phyloP scores from a whole-genome alignment of 2,888 invertebrate species.

The Parasteatoda lunata region DNA sequence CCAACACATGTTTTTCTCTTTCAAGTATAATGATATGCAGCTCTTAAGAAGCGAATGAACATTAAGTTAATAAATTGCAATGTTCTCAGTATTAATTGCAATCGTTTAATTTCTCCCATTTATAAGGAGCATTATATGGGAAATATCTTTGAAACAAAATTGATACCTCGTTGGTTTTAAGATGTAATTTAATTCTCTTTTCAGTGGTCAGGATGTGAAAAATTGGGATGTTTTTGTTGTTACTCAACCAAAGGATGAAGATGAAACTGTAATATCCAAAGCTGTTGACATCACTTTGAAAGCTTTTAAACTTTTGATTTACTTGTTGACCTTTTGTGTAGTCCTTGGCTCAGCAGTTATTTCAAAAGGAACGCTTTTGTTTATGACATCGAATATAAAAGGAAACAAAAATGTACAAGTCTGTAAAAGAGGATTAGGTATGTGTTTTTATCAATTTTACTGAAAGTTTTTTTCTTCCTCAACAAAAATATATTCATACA shows the following conservation, averaged over 20 bases:
- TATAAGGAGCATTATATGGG: background rate
- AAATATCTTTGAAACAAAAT: background rate
- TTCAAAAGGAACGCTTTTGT: slow-evolving; percentile 78
- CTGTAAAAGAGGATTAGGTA: slow-evolving; percentile 63
- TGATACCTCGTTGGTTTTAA: background rate
- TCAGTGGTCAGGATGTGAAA: slow-evolving; percentile 55
- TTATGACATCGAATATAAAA: slow-evolving; percentile 92
- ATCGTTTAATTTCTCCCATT: background rate
- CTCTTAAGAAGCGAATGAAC: background rate
- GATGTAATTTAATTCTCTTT: slow-evolving; percentile 13
- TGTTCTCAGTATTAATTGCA: background rate
- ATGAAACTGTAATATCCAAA: slow-evolving; percentile 65
- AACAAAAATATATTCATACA: no score
- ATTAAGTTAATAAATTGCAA: background rate
- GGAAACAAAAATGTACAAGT: slow-evolving; percentile 77
- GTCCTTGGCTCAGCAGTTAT: slow-evolving; percentile 63
- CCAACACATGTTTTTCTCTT: no score
- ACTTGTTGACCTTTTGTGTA: slow-evolving; percentile 63
- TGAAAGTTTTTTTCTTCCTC: no score
- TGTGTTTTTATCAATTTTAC: background rate
- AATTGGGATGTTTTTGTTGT: slow-evolving; percentile 69
- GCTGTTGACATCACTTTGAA: slow-evolving; percentile 65
- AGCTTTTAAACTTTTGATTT: slow-evolving; percentile 67
- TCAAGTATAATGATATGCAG: background rate
- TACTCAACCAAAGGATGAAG: slow-evolving; percentile 66